Conservation (phyloP, 2,113 vertebrate species). For the Agelaius phoeniceus region DNA sequence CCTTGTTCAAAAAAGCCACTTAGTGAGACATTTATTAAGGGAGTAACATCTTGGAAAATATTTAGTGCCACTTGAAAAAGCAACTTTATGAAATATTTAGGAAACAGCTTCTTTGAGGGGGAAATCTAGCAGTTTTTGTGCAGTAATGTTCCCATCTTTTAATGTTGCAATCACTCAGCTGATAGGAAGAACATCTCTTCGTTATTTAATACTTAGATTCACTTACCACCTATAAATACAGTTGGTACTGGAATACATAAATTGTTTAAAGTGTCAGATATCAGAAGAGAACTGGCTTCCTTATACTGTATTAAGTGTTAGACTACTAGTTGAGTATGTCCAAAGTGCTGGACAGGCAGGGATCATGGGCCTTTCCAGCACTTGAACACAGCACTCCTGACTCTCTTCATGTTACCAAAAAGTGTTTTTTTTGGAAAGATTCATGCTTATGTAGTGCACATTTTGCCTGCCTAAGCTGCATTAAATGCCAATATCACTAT, state of each 20-base stretch:
- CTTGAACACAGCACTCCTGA: neutral
- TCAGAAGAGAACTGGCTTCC: neutral
- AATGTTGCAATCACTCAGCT: neutral
- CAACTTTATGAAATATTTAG: neutral
- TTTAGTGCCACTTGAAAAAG: neutral
- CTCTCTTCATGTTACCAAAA: neutral
- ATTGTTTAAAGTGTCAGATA: neutral
- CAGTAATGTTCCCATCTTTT: neutral
- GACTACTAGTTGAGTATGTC: neutral
- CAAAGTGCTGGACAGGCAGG: neutral
- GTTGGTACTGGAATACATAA: neutral
- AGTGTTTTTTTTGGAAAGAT: neutral
- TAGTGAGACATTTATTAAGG: neutral
- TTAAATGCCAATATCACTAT: neutral
- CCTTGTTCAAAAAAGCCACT: neutral
- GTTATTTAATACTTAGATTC: neutral
- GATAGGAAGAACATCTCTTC: neutral
- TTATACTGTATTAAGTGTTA: neutral
- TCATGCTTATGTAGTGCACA: neutral
- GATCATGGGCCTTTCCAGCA: neutral
- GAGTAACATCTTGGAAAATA: constrained; percentile 15
- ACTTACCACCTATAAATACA: neutral
- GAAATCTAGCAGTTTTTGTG: neutral
- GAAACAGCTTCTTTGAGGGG: neutral
- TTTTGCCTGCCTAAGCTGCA: neutral